phyloP scores from a whole-genome alignment of 2,113 vertebrate genomes.

The Bubo blakistoni region DNA sequence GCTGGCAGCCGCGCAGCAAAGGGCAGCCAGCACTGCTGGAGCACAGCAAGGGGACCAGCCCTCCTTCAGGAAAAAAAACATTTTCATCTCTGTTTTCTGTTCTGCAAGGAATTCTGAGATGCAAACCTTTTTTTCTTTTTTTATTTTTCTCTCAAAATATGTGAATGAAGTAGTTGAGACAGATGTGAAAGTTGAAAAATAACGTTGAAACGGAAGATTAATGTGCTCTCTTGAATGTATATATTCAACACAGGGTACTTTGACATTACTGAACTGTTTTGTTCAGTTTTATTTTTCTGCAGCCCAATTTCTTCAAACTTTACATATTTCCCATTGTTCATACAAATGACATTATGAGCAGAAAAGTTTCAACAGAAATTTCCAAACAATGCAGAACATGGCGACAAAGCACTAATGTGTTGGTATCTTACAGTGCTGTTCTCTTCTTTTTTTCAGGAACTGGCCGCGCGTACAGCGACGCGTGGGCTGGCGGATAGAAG shows the following conservation, averaged over 20 bases:
- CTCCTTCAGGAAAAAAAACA: not conserved
- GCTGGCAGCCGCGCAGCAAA: not conserved
- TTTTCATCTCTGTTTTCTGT: not conserved
- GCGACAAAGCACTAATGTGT: not conserved
- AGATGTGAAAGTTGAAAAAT: not conserved
- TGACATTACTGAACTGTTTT: not conserved
- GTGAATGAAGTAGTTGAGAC: not conserved
- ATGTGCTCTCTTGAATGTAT: not conserved
- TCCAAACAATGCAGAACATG: too few relatives aligned
- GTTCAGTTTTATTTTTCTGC: not conserved
- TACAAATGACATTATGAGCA: not conserved
- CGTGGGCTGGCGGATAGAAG: rapidly evolving
- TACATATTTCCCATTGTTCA: not conserved
- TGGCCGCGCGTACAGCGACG: not conserved
- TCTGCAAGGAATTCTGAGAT: not conserved
- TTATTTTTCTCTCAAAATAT: not conserved
- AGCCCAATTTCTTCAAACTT: not conserved
- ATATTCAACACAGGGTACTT: not conserved
- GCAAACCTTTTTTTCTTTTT: too few relatives aligned
- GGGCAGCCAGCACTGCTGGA: not conserved
- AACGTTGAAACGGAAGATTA: not conserved
- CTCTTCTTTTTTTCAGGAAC: not conserved
- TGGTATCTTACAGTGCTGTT: not conserved
- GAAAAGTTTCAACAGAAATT: not conserved
- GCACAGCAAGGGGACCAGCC: not conserved